Conservation (phyloP, 2,888 invertebrate species). For the Synergus itoensis region DNA sequence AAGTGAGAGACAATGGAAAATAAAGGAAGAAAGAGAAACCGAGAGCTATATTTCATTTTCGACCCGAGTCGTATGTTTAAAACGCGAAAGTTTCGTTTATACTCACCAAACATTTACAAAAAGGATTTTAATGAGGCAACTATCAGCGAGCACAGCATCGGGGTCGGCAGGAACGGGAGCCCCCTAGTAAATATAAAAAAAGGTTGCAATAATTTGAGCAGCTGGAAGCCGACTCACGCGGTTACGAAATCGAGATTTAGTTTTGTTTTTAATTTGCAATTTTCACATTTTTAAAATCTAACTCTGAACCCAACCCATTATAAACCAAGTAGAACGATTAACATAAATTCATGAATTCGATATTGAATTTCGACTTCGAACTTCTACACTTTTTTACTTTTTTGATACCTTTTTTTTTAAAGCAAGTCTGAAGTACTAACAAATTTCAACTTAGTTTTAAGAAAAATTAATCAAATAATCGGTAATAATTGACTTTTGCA, state of each 20-base stretch:
- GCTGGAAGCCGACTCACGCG: not conserved
- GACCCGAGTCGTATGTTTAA: constrained; percentile 2
- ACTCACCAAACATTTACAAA: constrained; percentile 33
- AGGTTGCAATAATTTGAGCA: constrained; percentile 19
- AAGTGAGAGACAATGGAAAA: constrained; percentile 16
- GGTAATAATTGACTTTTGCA: no score
- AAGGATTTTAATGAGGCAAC: constrained; percentile 38
- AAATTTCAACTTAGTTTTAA: no score
- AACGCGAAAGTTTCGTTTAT: constrained; percentile 21
- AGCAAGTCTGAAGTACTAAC: no score
- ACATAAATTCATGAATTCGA: not conserved
- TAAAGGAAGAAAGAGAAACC: constrained; percentile 43
- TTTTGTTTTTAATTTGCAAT: not conserved
- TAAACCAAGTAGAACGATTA: not conserved
- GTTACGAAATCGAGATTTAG: constrained; percentile 4
- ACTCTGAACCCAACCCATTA: not conserved
- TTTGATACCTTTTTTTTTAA: no score
- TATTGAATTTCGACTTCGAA: no score
- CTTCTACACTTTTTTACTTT: no score
- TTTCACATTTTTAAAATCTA: not conserved
- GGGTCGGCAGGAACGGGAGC: constrained; percentile 18
- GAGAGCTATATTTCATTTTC: not conserved
- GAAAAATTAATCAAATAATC: no score
- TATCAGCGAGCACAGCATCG: constrained; percentile 30
- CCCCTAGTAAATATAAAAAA: constrained; percentile 32